Conservation (phyloP, 2,888 invertebrate genomes). For the Helicoverpa assulta region DNA sequence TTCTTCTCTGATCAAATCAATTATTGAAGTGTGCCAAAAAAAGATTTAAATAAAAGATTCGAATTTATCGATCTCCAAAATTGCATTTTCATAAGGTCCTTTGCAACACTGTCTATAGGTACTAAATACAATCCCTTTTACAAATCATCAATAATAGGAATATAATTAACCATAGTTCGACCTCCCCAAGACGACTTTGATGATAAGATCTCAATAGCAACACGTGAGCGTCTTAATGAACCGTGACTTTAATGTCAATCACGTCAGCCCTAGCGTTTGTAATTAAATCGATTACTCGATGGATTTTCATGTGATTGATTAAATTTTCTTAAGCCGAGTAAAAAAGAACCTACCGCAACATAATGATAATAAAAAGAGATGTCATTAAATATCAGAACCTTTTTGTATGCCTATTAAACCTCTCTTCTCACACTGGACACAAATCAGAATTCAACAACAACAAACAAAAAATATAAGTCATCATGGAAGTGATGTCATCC, state of each 20-base stretch:
- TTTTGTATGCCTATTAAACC: constrained; percentile 15
- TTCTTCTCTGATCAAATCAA: no score
- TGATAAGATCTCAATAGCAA: constrained; percentile 38
- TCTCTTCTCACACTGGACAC: constrained; percentile 10
- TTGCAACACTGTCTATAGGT: no score
- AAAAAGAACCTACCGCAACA: neutral
- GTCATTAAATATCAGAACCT: no score
- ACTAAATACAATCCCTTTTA: neutral
- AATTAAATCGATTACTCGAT: constrained; percentile 16
- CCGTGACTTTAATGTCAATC: constrained; percentile 46
- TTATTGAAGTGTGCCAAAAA: no score
- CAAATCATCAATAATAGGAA: constrained; percentile 3
- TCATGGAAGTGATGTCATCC: constrained; percentile 36
- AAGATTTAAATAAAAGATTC: no score
- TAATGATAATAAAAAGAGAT: no score
- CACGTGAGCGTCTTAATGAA: constrained; percentile 49
- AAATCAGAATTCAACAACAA: constrained; percentile 28
- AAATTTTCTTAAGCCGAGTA: neutral
- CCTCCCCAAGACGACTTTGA: constrained; percentile 27
- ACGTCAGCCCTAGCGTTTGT: constrained; percentile 30
- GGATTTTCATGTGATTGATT: constrained; percentile 11
- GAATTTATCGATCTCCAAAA: neutral
- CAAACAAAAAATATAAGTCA: constrained; percentile 16
- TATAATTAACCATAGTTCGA: constrained; percentile 17
- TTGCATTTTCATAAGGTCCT: neutral